Evolutionary conservation across 2,113 vertebrate species (phyloP), one percentile per base, ranked within the genome.

Genomic region (Lichenostomus cassidix): DNA sequence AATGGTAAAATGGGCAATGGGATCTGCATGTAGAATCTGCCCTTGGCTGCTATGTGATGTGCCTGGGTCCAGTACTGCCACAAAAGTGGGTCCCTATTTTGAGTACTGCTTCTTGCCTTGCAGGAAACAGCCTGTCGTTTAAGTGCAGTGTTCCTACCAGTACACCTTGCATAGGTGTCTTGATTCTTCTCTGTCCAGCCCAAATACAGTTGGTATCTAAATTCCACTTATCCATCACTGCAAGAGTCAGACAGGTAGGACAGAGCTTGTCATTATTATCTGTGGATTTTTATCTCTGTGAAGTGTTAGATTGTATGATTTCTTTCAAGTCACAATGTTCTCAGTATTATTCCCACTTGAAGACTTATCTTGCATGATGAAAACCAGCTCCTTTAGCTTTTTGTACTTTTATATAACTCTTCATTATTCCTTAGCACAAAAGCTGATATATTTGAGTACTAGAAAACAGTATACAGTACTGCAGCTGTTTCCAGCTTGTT

Each of bases 31-130:
- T 14, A 52, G 64, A 70, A 65, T 28, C 39, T 77, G 17, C 41
- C 25, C 29, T 37, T 42, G 46, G 33, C 63, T 63, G 31, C 20
- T 59, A 0, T 2, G 9, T 0, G 1, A 3, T 64, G n/a, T 47
- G 22, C 31, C 52, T 29, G 46, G 4, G 12, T 37, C 8, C 33
- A 28, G 35, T 28, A 35, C 35, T 91, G 44, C 15, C 56, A 35
- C 25, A 22, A 29, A 14, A 3, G 18, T 23, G 19, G 11, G 10
- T 52, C n/a, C 2, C 1, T 69, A 1, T 29, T 59, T 73, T 39
- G 67, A 63, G 7, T 15, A 8, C 16, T 62, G 5, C n/a, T 50
- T 37, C 46, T 92, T 74, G 8, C 44, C 23, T 44, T 87, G 49
- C 63, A 83, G 67, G 39, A 71, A 85, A n/a, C 15, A 25, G 35